These are phyloP conservation scores for Vidua macroura DNA, from an alignment of 2,113 vertebrate genomes.

Conservation along the genomic window DNA sequence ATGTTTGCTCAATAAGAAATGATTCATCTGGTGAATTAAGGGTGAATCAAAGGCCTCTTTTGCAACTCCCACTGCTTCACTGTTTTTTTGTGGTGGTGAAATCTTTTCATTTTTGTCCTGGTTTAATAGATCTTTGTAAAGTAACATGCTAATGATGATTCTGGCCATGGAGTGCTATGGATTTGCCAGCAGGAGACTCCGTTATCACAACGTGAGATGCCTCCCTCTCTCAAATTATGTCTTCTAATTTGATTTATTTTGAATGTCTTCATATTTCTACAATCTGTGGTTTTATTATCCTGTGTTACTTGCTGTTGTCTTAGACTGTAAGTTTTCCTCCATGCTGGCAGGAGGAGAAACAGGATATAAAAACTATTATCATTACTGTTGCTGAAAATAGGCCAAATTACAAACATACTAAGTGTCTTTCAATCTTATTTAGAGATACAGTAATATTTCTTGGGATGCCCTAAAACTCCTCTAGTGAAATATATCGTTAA, in stretches of 20 bases:
- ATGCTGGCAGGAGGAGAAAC: background rate
- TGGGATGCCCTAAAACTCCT: background rate
- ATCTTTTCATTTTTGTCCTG: background rate
- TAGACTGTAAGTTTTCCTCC: background rate
- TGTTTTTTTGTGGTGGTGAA: background rate
- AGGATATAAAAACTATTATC: background rate
- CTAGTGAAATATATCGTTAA: background rate
- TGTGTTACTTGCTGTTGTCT: background rate
- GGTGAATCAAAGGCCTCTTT: constrained; percentile 24
- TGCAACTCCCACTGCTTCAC: background rate
- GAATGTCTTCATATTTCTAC: background rate
- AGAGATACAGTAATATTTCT: background rate
- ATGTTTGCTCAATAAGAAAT: constrained; percentile 1
- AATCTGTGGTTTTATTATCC: background rate
- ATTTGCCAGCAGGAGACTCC: background rate
- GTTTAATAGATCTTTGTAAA: background rate
- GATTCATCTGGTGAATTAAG: background rate
- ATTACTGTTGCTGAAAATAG: background rate
- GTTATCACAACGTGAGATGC: background rate
- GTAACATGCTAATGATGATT: background rate
- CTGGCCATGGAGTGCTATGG: background rate
- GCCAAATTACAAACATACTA: background rate
- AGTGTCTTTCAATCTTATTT: background rate
- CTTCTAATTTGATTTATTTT: constrained; percentile 18
- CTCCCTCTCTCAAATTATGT: background rate